These are phyloP conservation scores for Ennomos erosarius DNA, from an alignment of 2,888 invertebrate genomes.

Conservation along the genomic window DNA sequence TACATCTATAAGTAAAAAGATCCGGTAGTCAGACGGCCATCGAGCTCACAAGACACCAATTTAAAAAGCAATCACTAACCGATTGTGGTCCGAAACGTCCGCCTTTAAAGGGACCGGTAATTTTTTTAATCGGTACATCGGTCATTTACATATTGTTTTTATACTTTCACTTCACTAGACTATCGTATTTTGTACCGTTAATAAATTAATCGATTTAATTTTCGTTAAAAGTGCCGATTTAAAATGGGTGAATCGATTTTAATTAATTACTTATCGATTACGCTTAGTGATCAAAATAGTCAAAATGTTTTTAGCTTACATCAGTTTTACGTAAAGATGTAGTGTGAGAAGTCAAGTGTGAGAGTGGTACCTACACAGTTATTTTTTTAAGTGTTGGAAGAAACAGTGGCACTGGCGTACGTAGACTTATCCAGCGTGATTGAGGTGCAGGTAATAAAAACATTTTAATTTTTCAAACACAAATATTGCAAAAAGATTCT, in stretches of 20 bases:
- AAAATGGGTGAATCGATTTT: slow-evolving; percentile 11
- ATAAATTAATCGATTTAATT: slow-evolving; percentile 34
- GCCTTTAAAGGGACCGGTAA: slow-evolving; percentile 76
- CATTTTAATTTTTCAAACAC: background rate
- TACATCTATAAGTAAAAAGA: slow-evolving; percentile 55
- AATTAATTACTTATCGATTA: slow-evolving; percentile 15
- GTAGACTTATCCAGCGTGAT: slow-evolving; percentile 91
- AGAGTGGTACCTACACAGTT: slow-evolving; percentile 26
- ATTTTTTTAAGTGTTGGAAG: slow-evolving; percentile 53
- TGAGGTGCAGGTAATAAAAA: slow-evolving; percentile 88
- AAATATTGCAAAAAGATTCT: slow-evolving; percentile 49
- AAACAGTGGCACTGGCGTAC: slow-evolving; percentile 89
- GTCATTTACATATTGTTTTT: slow-evolving; percentile 70
- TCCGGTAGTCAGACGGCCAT: slow-evolving; percentile 64
- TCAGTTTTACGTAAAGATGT: slow-evolving; percentile 17
- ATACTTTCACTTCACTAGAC: slow-evolving; percentile 66
- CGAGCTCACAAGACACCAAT: slow-evolving; percentile 62
- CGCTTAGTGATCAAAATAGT: slow-evolving; percentile 5
- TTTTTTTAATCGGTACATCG: slow-evolving; percentile 64
- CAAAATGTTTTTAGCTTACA: slow-evolving; percentile 1
- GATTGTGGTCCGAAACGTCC: slow-evolving; percentile 63
- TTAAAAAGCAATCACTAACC: slow-evolving; percentile 78
- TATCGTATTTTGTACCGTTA: slow-evolving; percentile 35
- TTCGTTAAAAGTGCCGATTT: slow-evolving; percentile 31
- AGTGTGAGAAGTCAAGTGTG: slow-evolving; percentile 12